A percentile compares a stretch with the other conserved stretches of the same genome.
Evolutionary conservation across 2,888 invertebrate species (phyloP).

Genomic region (Esperia sulphurella): DNA sequence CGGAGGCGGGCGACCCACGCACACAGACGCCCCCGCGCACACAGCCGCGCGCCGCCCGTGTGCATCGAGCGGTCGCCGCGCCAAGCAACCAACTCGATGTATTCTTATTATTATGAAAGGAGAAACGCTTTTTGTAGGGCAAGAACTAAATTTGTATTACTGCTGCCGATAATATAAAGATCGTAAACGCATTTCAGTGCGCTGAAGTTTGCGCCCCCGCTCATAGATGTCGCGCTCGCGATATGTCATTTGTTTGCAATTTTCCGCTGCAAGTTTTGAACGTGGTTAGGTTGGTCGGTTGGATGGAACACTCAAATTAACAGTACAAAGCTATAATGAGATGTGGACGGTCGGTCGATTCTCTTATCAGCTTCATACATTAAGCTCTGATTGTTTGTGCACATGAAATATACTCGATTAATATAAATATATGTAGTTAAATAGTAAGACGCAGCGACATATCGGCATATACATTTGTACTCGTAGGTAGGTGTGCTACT

Average conservation of each 20-base stretch:
- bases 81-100: slow-evolving; percentile 76
- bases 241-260: slow-evolving; percentile 20
- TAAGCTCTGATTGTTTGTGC: background rate
- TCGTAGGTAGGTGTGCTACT: too few relatives aligned
- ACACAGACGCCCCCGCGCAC: slow-evolving; percentile 44
- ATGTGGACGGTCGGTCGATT: background rate
- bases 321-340: slow-evolving; percentile 26
- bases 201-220: slow-evolving; percentile 66
- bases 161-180: slow-evolving; percentile 76
- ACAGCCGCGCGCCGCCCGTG: slow-evolving; percentile 43
- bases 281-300: background rate
- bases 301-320: background rate
- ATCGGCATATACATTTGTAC: too few relatives aligned
- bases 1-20: slow-evolving; percentile 22
- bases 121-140: slow-evolving; percentile 80
- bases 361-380: background rate
- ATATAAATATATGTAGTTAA: too few relatives aligned
- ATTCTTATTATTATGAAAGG: slow-evolving; percentile 82
- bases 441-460: too few relatives aligned
- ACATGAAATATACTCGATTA: background rate
- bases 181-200: slow-evolving; percentile 73
- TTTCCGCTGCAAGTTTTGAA: slow-evolving; percentile 27
- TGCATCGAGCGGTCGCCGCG: slow-evolving; percentile 66
- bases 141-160: slow-evolving; percentile 79
- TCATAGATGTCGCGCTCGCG: slow-evolving; percentile 74